Conservation (phyloP, 2,888 invertebrate genomes). For the Cosmia pyralina region DNA sequence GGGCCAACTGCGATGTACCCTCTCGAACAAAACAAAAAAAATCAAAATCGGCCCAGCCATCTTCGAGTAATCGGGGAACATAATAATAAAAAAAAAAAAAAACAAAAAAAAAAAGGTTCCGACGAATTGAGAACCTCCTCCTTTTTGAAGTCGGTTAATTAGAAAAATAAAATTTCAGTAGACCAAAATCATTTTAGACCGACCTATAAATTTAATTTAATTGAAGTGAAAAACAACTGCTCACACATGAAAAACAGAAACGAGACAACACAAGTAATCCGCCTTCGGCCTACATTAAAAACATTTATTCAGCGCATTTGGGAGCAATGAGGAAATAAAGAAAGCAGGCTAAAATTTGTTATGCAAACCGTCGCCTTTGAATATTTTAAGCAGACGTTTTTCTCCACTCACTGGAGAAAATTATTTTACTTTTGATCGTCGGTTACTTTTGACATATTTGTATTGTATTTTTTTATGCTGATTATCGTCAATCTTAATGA, state of each 20-base stretch:
- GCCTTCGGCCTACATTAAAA: conserved; percentile 16
- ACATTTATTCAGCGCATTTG: conserved; percentile 48
- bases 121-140: too few species aligned
- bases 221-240: background rate
- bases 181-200: background rate
- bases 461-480: background rate
- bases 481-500: background rate
- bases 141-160: too few species aligned
- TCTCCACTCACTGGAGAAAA: conserved; percentile 58
- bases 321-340: conserved; percentile 43
- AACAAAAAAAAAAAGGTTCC: too few species aligned
- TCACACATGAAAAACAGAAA: background rate
- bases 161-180: background rate
- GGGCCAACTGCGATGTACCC: too few species aligned
- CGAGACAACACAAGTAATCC: background rate
- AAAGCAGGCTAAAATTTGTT: conserved; percentile 60
- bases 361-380: conserved; percentile 64
- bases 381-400: conserved; percentile 65
- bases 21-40: too few species aligned
- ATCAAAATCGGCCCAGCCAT: too few species aligned
- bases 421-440: conserved; percentile 45
- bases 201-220: background rate
- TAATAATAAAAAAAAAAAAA: too few species aligned
- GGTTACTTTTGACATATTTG: conserved; percentile 50
- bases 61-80: too few species aligned